A percentile compares a stretch with the other conserved stretches of the same genome.
Conservation (phyloP, 2,113 vertebrate genomes). For the Lophotis ruficrista region DNA sequence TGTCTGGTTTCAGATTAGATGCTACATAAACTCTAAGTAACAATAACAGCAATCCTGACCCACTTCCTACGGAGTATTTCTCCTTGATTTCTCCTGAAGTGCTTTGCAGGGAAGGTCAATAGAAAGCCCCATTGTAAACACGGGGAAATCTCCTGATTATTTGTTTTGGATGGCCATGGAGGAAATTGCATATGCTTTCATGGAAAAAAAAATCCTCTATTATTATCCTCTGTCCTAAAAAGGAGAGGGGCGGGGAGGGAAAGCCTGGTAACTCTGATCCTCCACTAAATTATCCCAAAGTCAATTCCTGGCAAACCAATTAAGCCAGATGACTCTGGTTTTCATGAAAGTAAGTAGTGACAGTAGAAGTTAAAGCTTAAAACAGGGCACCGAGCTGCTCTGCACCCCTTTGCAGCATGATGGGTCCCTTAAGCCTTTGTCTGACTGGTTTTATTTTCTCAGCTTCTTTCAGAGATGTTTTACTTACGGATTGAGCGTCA, state of each 20-base stretch:
- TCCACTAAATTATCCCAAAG: slow-evolving; percentile 4
- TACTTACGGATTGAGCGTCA: not conserved
- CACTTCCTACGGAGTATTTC: not conserved
- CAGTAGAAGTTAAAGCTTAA: not conserved
- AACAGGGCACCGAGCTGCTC: not conserved
- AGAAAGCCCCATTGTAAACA: slow-evolving; percentile 48
- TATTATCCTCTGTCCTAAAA: slow-evolving; percentile 35
- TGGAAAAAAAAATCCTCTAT: slow-evolving; percentile 41
- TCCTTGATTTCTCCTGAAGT: slow-evolving; percentile 25
- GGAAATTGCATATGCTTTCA: slow-evolving; percentile 52
- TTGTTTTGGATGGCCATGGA: slow-evolving; percentile 52
- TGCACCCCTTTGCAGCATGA: not conserved
- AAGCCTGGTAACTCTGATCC: not conserved
- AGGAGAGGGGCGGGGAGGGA: not conserved
- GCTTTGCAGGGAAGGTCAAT: slow-evolving; percentile 40
- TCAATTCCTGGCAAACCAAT: slow-evolving; percentile 25
- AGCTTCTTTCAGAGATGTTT: slow-evolving; percentile 6
- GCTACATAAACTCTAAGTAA: not conserved
- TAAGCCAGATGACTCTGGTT: not conserved
- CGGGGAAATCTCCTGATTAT: slow-evolving; percentile 54
- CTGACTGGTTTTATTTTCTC: not conserved
- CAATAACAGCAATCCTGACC: slow-evolving; percentile 29
- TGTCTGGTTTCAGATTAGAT: slow-evolving; percentile 18
- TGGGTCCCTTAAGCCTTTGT: not conserved
- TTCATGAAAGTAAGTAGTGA: not conserved